Percentiles rank a stretch among this genome's conserved stretches.
Conservation (phyloP, 2,888 invertebrate species). For the Caenorhabditis imperialis region DNA sequence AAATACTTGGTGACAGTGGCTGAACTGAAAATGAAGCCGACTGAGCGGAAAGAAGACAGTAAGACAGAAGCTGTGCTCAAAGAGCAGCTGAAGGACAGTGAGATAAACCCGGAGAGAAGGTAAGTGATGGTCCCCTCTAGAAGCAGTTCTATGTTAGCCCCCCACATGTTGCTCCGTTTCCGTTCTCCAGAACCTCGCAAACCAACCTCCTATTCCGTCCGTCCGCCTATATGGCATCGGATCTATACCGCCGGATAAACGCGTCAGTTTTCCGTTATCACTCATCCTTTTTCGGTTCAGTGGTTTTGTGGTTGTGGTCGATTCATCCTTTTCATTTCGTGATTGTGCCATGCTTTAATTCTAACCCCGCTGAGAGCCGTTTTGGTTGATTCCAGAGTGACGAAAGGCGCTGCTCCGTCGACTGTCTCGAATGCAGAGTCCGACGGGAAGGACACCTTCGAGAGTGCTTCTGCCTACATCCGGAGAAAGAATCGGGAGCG, state of each 20-base stretch:
- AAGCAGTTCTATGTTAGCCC: slow-evolving; percentile 2
- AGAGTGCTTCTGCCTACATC: slow-evolving; percentile 74
- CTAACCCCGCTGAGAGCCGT: slow-evolving; percentile 18
- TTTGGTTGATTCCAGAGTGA: slow-evolving; percentile 33
- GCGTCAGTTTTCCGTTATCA: slow-evolving; percentile 54
- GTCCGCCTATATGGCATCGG: slow-evolving; percentile 53
- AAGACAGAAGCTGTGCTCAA: slow-evolving; percentile 46
- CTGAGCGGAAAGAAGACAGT: slow-evolving; percentile 36
- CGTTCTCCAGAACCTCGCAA: slow-evolving; percentile 52
- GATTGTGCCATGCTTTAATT: slow-evolving; percentile 9
- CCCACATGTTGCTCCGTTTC: slow-evolving; percentile 17
- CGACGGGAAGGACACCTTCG: slow-evolving; percentile 65
- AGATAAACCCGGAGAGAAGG: slow-evolving; percentile 41
- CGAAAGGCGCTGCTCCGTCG: slow-evolving; percentile 29
- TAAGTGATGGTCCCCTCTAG: slow-evolving; percentile 5
- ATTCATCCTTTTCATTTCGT: slow-evolving; percentile 23
- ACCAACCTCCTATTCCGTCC: slow-evolving; percentile 56
- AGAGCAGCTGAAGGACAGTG: slow-evolving; percentile 39
- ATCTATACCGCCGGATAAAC: slow-evolving; percentile 55
- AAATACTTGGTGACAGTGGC: slow-evolving; percentile 66
- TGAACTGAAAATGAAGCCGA: slow-evolving; percentile 54
- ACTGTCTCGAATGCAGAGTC: slow-evolving; percentile 22
- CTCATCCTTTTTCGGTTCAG: slow-evolving; percentile 21
- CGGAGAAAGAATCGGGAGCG: slow-evolving; percentile 75
- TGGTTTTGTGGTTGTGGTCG: slow-evolving; percentile 41